A percentile compares a stretch with the other conserved stretches of the same genome.
Conservation (phyloP, 2,113 vertebrate genomes). For the Sardina pilchardus region DNA sequence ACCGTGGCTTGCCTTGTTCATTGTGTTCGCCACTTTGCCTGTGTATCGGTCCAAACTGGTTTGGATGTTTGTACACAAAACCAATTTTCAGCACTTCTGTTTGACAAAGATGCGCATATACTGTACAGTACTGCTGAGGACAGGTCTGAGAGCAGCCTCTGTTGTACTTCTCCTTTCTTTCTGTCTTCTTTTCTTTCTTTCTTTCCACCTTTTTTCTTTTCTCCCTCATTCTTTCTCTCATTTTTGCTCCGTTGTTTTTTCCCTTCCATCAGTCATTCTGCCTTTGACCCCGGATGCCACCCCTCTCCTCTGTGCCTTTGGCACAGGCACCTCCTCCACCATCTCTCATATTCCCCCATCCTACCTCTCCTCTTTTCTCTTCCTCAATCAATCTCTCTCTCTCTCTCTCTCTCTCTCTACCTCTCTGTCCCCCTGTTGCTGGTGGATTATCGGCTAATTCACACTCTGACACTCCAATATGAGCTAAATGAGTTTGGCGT, state of each 20-base stretch:
- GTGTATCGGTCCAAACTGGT: too few relatives aligned
- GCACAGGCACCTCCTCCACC: neutral
- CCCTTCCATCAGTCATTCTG: neutral
- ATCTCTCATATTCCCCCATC: neutral
- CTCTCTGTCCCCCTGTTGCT: neutral
- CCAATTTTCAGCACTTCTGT: too few relatives aligned
- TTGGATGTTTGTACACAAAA: too few relatives aligned
- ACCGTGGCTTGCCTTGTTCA: too few relatives aligned
- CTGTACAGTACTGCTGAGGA: too few relatives aligned
- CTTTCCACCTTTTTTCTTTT: constrained; percentile 1
- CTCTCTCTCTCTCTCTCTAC: neutral
- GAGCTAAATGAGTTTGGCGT: neutral
- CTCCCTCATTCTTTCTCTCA: neutral
- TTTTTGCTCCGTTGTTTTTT: neutral
- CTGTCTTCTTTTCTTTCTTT: constrained; percentile 23
- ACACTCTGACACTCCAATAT: neutral
- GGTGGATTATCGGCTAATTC: too few relatives aligned
- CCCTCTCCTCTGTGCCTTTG: neutral
- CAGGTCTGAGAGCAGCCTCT: too few relatives aligned
- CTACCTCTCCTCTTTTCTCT: neutral
- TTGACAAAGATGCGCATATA: too few relatives aligned
- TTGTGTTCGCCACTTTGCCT: neutral
- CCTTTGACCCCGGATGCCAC: neutral
- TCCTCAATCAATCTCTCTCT: neutral
- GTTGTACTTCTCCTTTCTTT: constrained; percentile 12